Evolutionary conservation across 2,113 vertebrate species (phyloP), one percentile per base, ranked within the genome.

Genomic region (Sinocyclocheilus maitianheensis): DNA sequence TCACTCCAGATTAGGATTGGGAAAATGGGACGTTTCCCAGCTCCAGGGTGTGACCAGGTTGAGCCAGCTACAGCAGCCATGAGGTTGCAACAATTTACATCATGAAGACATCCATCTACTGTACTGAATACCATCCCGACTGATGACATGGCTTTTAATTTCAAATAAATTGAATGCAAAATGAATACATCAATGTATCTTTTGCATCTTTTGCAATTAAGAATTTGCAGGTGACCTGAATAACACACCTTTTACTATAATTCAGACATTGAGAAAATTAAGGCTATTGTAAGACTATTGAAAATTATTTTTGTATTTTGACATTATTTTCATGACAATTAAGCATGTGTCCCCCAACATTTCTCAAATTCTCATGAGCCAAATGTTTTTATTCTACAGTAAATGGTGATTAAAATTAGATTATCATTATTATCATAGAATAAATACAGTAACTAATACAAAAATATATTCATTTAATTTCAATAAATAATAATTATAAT

Each of bases 1-100:
- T 93, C 93, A 91, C 51, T 86, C 88, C 75, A 88, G 90, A 94
- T 94, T 93, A 93, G 83, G 85, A 89, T 93, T 90, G 72, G 79
- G 87, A 90, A 92, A 93, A 92, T 92, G 90, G 93, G 91, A 91
- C 91, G 89, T 90, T 87, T 89, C 83, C 88, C 87, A 85, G 86
- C 92, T 91, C 1, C 86, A 87, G 89, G 92, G 90, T 87, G 85
- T 85, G 85, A 90, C 89, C 90, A 93, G 90, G 91, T 89, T 91
- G 37, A 92, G 90, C 85, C 87, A 88, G 88, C 84, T 82, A 67
- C 22, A 85, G 87, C 89, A 75, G 74, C 86, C 89, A 86, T 91
- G 87, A 81, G 91, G 90, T 83, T 90, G 88, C 92, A 91, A 87
- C 87, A 91, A 90, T 89, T 84, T 48, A 40, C 87, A 87, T 91